phyloP scores from a whole-genome alignment of 2,797 vertebrate genomes.

The Pangasius mekongensis region DNA sequence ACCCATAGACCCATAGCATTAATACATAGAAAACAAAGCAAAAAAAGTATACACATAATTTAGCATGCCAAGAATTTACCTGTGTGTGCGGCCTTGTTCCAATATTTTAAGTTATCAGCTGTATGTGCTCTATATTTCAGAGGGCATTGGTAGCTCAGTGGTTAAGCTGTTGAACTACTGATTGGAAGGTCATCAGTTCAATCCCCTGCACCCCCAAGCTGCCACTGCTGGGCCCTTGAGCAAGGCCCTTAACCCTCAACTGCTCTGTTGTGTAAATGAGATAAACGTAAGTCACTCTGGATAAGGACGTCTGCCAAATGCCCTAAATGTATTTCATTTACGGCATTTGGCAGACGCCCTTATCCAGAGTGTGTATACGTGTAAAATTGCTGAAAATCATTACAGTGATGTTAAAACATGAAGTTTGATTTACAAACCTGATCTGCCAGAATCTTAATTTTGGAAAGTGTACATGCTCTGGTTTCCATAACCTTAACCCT shows the following conservation, averaged over 20 bases:
- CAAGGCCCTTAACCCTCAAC: too few species aligned
- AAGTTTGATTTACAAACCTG: background rate
- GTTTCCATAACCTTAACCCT: background rate
- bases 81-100: background rate
- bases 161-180: too few species aligned
- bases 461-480: constrained; percentile 1
- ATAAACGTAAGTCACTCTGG: too few species aligned
- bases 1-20: background rate
- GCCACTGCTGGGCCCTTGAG: too few species aligned
- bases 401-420: background rate
- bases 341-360: too few species aligned
- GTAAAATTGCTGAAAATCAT: background rate
- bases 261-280: too few species aligned
- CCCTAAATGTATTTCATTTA: too few species aligned
- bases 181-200: too few species aligned
- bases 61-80: background rate
- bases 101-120: background rate
- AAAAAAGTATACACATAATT: background rate
- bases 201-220: too few species aligned
- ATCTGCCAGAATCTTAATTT: constrained; percentile 3
- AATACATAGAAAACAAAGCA: background rate
- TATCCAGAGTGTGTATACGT: background rate
- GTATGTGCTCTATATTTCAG: background rate
- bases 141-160: too few species aligned
- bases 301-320: too few species aligned